Evolutionary conservation across 2,888 invertebrate genomes (phyloP), one percentile per base, ranked within the genome.

Genomic region (Drosophila recens): DNA sequence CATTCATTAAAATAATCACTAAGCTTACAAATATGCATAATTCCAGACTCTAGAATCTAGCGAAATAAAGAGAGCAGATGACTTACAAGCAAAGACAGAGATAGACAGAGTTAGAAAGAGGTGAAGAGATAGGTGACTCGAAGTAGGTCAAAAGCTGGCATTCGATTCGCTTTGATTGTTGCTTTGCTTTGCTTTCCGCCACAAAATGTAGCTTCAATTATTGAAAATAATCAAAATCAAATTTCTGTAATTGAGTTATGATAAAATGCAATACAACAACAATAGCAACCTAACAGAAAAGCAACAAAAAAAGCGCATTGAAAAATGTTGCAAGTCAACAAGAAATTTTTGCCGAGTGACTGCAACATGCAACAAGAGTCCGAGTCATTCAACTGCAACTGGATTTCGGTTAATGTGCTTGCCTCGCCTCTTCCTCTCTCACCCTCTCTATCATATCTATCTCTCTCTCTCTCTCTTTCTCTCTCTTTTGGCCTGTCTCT

Each of bases 331-430:
- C 80, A 79, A 85, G 66, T 68, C 72, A 65, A 66, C 75, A 65
- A 72, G 61, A 78, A 78, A 78, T 78, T 46, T 76, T 70, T 78
- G 61, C 75, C 72, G 52, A 73, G 51, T 59, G 69, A 59, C 64
- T 71, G 74, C 62, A 75, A 72, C 77, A 83, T 84, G 75, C 77
- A 75, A 69, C 59, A 72, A 72, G 59, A 63, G 52, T 57, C 57
- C 59, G 65, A 89, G 86, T 87, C 86, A 82, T 87, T 87, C 80
- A 87, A 89, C 86, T 89, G 86, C 81, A 85, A 89, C 79, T 89
- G 88, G 82, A 89, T 87, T 87, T 87, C 88, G 87, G 88, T 82
- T 80, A 87, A 80, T 89, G 79, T 78, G 80, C 69, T 56, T 64
- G 63, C 61, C 59, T 46, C 30, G 33, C 57, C 61, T 43, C 40